Conservation (phyloP, 2,888 invertebrate species). For the Agonopterix arenella region DNA sequence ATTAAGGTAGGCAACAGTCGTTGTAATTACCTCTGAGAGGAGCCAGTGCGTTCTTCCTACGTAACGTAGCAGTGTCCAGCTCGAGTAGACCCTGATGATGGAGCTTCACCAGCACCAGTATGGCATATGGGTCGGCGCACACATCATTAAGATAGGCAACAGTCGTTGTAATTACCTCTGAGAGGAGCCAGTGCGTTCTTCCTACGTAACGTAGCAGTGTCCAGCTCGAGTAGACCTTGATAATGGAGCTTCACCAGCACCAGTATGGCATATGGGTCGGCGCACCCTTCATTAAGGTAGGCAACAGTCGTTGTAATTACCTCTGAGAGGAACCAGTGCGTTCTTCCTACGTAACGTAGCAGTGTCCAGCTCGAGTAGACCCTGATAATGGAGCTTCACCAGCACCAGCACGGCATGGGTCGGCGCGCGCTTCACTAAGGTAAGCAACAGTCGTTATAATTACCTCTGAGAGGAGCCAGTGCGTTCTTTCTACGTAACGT, state of each 20-base stretch:
- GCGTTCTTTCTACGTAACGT: constrained; percentile 77
- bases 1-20: constrained; percentile 80
- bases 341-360: constrained; percentile 78
- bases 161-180: constrained; percentile 19
- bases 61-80: constrained; percentile 78
- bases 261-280: constrained; percentile 75
- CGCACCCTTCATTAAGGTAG: no score
- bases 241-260: constrained; percentile 80
- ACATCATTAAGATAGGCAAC: no score
- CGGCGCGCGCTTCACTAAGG: constrained; percentile 75
- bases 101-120: constrained; percentile 80
- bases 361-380: constrained; percentile 80
- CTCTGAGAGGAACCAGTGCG: constrained; percentile 63
- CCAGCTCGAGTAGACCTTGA: constrained; percentile 79
- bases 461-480: constrained; percentile 60
- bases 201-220: constrained; percentile 78
- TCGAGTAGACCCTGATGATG: constrained; percentile 79
- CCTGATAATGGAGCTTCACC: constrained; percentile 79
- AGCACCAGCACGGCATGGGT: constrained; percentile 78
- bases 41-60: constrained; percentile 74
- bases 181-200: constrained; percentile 73
- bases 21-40: constrained; percentile 53
- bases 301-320: constrained; percentile 8
- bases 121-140: constrained; percentile 75
- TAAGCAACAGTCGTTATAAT: constrained; percentile 81